Evolutionary conservation across 2,888 invertebrate genomes (phyloP), one percentile per base, ranked within the genome.

Genomic region (Netelia melanura): DNA sequence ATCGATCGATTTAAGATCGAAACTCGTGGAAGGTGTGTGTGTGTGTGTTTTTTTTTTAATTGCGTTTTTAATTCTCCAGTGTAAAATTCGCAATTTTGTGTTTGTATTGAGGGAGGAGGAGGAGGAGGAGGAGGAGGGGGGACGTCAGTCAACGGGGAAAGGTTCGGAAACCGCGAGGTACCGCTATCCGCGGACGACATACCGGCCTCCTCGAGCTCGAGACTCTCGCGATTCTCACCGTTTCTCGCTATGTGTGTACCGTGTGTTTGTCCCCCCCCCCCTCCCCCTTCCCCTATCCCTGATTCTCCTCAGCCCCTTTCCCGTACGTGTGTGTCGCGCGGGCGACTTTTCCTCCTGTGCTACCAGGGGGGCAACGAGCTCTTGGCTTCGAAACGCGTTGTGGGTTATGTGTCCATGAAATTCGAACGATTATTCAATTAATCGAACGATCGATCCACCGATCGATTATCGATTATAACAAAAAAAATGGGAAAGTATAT

Each of bases 101-200:
- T 30, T 30, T 30, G 30, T 30, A 30, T 30, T 5, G 30, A 30
- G 30, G 67, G 72, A 81, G 56, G 90, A 91, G 90, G 90, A 17
- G 17, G 17, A 17, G 17, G 17, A 17, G 17, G 17, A 17, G 17
- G 17, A 17, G 17, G 17, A 17, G 17, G 17, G 17, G 17, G 17
- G 90, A 88, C 87, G 86, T 89, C 86, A 87, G 86, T 77, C 85
- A 81, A 67, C 77, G 44, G 17, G 67, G 56, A 56, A 48, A 64
- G 72, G 23, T 56, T 56, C 67, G 79, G 56, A 85, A 54, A 52
- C 70, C 78, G 48, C 81, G 82, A 89, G 88, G 87, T 93, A 93
- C 92, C 92, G 92, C 92, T 92, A 93, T 92, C 89, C 91, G 89
- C 90, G 90, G 89, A 90, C 90, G 91, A 92, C 91, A 92, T 91